phyloP scores from a whole-genome alignment of 2,113 vertebrate species.

The Engystomops pustulosus region DNA sequence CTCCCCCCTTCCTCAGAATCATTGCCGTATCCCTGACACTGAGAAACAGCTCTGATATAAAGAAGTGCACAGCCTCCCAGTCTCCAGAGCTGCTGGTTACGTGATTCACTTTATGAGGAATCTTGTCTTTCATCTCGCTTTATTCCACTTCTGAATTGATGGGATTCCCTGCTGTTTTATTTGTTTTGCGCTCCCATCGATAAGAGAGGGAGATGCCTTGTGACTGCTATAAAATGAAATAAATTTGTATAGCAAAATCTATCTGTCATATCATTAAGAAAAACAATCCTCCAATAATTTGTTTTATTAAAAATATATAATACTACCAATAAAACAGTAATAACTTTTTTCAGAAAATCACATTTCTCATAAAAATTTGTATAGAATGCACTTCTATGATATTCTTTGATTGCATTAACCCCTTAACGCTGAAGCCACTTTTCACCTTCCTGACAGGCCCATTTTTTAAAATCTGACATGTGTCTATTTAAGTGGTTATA shows the following conservation, averaged over 20 bases:
- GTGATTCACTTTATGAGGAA: background rate
- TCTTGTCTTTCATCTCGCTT: background rate
- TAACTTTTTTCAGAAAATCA: background rate
- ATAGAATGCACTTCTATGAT: too few species aligned
- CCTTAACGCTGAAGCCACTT: too few species aligned
- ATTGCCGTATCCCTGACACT: background rate
- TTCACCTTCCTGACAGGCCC: too few species aligned
- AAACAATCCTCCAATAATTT: background rate
- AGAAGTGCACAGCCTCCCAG: background rate
- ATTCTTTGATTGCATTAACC: too few species aligned
- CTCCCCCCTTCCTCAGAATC: too few species aligned
- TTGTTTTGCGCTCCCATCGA: background rate
- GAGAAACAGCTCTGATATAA: background rate
- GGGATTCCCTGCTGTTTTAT: slow-evolving; percentile 2
- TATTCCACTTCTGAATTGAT: slow-evolving; percentile 7
- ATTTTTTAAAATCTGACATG: too few species aligned
- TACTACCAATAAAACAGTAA: background rate
- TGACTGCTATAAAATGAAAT: background rate
- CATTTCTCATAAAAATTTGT: background rate
- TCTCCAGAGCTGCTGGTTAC: background rate
- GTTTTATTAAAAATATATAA: background rate
- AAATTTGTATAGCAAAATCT: background rate
- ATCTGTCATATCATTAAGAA: background rate
- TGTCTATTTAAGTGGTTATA: too few species aligned
- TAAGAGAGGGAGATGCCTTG: background rate